A percentile compares a stretch with the other conserved stretches of the same genome.
phyloP scores from a whole-genome alignment of 2,888 invertebrate genomes.

The Fragum sueziense region DNA sequence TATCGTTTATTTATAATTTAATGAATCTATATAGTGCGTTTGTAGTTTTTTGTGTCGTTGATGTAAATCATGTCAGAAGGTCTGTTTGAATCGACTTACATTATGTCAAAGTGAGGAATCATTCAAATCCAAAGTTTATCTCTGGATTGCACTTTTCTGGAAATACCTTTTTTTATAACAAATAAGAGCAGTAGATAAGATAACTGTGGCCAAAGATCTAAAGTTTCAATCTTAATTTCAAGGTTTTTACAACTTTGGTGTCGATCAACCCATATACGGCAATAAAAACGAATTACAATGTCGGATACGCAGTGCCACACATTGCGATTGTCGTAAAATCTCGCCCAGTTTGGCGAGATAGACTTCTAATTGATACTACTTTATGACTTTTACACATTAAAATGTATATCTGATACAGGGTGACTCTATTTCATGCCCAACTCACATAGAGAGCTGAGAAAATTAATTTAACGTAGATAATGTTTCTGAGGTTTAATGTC shows the following conservation, averaged over 20 bases:
- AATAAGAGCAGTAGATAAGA: neutral
- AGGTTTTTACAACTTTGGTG: conserved; percentile 15
- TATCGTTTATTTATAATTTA: too few species aligned
- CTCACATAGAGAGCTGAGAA: neutral
- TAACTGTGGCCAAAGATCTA: conserved; percentile 3
- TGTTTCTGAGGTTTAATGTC: neutral
- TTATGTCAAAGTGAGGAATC: too few species aligned
- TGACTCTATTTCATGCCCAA: conserved; percentile 14
- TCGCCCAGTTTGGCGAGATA: conserved; percentile 16
- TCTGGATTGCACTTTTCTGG: too few species aligned
- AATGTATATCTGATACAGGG: conserved; percentile 16
- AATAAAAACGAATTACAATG: conserved; percentile 24
- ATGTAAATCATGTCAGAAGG: too few species aligned
- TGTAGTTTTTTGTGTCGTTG: too few species aligned
- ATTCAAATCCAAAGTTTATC: too few species aligned
- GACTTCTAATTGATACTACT: conserved; percentile 18
- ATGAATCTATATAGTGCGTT: too few species aligned
- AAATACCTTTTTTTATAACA: too few species aligned
- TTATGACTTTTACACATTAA: conserved; percentile 22
- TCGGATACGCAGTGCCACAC: conserved; percentile 22
- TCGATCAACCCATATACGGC: conserved; percentile 19
- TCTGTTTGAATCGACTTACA: too few species aligned
- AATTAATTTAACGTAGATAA: conserved; percentile 10
- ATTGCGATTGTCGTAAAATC: conserved; percentile 18
- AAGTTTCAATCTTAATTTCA: conserved; percentile 23